Evolutionary conservation across 2,888 invertebrate genomes (phyloP).

Genomic region (Achlya flavicornis): DNA sequence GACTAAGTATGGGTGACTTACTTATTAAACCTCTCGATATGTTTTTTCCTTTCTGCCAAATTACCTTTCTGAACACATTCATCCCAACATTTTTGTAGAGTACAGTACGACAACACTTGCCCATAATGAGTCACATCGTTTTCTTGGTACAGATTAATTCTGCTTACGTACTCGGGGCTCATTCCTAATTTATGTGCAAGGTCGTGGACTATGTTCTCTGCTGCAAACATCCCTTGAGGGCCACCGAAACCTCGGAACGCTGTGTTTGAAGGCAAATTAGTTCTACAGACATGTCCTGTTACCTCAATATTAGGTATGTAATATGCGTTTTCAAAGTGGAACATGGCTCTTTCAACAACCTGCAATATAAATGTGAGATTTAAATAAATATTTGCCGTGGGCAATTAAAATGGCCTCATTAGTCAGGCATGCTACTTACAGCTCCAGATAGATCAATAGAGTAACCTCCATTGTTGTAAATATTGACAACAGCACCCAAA

Average conservation of each 20-base stretch:
- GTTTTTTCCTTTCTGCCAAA: slow-evolving; percentile 82
- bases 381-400: background rate
- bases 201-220: slow-evolving; percentile 90
- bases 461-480: slow-evolving; percentile 93
- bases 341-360: slow-evolving; percentile 93
- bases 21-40: slow-evolving; percentile 89
- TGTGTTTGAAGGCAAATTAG: slow-evolving; percentile 95
- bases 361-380: slow-evolving; percentile 53
- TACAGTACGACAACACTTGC: slow-evolving; percentile 89
- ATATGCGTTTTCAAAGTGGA: slow-evolving; percentile 93
- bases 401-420: background rate
- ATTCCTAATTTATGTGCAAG: slow-evolving; percentile 88
- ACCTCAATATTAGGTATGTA: slow-evolving; percentile 89
- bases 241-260: slow-evolving; percentile 97
- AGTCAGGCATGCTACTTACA: slow-evolving; percentile 80
- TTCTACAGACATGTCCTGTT: slow-evolving; percentile 90
- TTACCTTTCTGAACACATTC: slow-evolving; percentile 89
- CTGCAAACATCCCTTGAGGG: slow-evolving; percentile 95
- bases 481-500: slow-evolving; percentile 87
- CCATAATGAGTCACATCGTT: slow-evolving; percentile 91
- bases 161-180: slow-evolving; percentile 85
- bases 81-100: slow-evolving; percentile 89
- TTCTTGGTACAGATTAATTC: slow-evolving; percentile 91
- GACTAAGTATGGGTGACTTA: slow-evolving; percentile 48
- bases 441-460: slow-evolving; percentile 91